Conservation (phyloP, 2,888 invertebrate genomes). For the Argyresthia goedartella region DNA sequence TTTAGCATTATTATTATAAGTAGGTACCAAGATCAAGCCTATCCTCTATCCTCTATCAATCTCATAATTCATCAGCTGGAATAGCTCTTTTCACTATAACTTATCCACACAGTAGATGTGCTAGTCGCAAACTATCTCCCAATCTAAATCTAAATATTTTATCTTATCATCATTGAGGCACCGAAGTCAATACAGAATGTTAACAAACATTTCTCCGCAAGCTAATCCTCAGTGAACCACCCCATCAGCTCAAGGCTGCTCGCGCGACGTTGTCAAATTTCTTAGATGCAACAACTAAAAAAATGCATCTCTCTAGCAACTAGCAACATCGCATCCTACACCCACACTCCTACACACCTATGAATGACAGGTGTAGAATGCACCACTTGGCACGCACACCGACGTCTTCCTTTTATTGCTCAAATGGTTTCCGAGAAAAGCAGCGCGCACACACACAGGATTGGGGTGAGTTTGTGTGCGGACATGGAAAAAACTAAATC, state of each 20-base stretch:
- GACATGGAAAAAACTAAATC: conserved; percentile 13
- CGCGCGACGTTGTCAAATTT: conserved; percentile 62
- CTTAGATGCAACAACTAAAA: conserved; percentile 24
- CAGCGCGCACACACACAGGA: conserved; percentile 20
- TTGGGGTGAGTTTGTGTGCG: conserved; percentile 9
- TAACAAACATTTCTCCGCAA: no score
- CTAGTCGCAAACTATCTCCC: no score
- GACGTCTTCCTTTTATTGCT: conserved; percentile 18
- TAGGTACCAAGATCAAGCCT: no score
- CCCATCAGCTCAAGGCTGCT: not conserved
- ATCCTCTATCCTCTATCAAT: no score
- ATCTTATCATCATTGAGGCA: no score
- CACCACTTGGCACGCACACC: conserved; percentile 25
- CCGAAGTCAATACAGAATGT: no score
- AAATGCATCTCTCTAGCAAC: conserved; percentile 27
- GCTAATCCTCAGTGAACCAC: not conserved
- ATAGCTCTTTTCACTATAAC: no score
- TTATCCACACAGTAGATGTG: no score
- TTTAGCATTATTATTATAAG: no score
- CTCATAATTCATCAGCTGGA: no score
- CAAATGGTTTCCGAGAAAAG: conserved; percentile 35
- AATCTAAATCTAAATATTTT: no score
- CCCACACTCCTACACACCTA: conserved; percentile 13
- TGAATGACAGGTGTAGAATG: conserved; percentile 37
- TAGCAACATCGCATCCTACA: conserved; percentile 45